Conservation (phyloP, 2,888 invertebrate species). For the Arenicola marina region DNA sequence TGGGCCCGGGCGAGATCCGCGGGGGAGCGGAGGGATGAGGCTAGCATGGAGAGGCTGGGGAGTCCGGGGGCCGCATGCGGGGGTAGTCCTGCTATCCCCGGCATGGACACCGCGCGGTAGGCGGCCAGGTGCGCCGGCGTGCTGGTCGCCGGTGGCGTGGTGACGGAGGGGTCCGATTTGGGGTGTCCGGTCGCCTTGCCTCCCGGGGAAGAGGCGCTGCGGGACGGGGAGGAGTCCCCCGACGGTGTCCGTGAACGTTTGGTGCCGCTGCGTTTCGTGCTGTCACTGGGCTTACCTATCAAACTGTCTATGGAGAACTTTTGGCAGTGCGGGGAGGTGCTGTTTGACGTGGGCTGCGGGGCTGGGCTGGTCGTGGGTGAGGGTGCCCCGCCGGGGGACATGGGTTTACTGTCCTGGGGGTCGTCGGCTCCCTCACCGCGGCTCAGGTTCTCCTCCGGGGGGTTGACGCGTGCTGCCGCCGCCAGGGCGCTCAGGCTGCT, state of each 20-base stretch:
- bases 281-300: conserved; percentile 3
- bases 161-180: background rate
- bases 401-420: background rate
- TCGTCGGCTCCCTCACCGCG: background rate
- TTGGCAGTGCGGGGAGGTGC: background rate
- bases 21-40: background rate
- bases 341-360: background rate
- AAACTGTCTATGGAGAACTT: conserved; percentile 8
- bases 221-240: background rate
- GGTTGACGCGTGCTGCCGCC: background rate
- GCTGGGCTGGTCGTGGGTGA: background rate
- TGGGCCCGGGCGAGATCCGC: conserved; percentile 1
- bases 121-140: background rate
- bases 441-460: background rate
- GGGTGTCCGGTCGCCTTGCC: background rate
- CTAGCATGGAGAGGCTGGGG: background rate
- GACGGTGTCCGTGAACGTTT: too few species aligned
- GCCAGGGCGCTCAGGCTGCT: conserved; percentile 7
- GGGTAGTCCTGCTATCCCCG: background rate
- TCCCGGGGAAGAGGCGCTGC: background rate
- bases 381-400: background rate
- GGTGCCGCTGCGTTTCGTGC: too few species aligned
- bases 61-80: background rate
- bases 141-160: background rate
- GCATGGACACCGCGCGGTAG: too few species aligned